These are phyloP conservation scores for Linnaemya tessellans DNA, from an alignment of 2,888 invertebrate genomes.

Conservation along the genomic window DNA sequence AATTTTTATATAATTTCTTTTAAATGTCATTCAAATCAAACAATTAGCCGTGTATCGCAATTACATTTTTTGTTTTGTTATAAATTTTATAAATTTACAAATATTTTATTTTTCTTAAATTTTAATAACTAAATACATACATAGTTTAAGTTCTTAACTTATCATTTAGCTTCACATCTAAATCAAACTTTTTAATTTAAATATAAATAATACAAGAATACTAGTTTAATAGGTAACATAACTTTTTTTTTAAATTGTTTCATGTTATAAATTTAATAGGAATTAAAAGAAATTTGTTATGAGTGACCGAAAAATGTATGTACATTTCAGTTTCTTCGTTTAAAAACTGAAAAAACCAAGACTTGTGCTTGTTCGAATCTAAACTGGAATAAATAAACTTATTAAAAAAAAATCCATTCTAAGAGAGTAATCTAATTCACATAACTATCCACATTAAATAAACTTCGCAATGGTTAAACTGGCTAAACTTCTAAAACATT, in stretches of 20 bases:
- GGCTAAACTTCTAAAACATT: too few species aligned
- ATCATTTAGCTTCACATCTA: constrained; percentile 21
- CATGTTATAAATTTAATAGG: constrained; percentile 53
- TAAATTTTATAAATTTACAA: constrained; percentile 46
- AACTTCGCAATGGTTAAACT: not conserved
- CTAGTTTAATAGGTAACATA: constrained; percentile 66
- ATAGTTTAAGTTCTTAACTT: constrained; percentile 9
- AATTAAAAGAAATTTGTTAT: constrained; percentile 20
- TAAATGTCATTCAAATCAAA: constrained; percentile 15
- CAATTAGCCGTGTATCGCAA: constrained; percentile 20
- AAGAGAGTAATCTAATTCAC: not conserved
- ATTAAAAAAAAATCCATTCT: not conserved
- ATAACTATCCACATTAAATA: not conserved
- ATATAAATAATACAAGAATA: constrained; percentile 49
- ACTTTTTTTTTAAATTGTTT: constrained; percentile 32
- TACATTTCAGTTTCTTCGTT: too few species aligned
- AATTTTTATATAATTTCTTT: constrained; percentile 9
- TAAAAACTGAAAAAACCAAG: not conserved
- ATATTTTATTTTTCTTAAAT: constrained; percentile 30
- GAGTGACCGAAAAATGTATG: too few species aligned
- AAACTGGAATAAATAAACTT: not conserved
- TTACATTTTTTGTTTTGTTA: constrained; percentile 25
- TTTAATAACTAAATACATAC: constrained; percentile 22
- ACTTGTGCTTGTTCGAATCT: not conserved
- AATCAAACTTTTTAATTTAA: constrained; percentile 35